A percentile compares a stretch with the other conserved stretches of the same genome.
These are phyloP conservation scores for Eublepharis macularius DNA, from an alignment of 2,113 vertebrate genomes.

Conservation along the genomic window DNA sequence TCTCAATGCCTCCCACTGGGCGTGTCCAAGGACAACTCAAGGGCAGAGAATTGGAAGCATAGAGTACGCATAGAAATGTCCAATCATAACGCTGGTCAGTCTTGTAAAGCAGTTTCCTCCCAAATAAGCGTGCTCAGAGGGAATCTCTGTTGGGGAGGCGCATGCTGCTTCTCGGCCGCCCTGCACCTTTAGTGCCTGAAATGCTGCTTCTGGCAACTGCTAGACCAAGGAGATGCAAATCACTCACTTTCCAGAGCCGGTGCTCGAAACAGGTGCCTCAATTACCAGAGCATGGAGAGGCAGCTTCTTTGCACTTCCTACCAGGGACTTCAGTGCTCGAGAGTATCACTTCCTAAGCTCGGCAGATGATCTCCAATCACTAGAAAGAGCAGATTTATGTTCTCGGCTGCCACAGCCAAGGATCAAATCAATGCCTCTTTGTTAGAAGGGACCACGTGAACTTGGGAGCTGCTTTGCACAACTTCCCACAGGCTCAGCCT, in stretches of 20 bases:
- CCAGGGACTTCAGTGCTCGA: background rate
- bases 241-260: background rate
- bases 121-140: too few species aligned
- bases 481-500: constrained; percentile 38
- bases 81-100: too few species aligned
- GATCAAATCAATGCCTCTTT: constrained; percentile 59
- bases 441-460: constrained; percentile 49
- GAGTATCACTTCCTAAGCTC: constrained; percentile 38
- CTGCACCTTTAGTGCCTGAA: too few species aligned
- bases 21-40: too few species aligned
- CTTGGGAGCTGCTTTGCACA: constrained; percentile 56
- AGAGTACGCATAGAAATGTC: too few species aligned
- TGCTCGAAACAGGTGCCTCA: background rate
- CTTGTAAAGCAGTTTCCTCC: too few species aligned
- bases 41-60: too few species aligned
- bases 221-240: background rate
- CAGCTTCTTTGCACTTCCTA: background rate
- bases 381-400: background rate
- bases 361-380: constrained; percentile 3
- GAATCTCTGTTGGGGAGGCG: too few species aligned
- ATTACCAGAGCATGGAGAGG: background rate
- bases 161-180: too few species aligned
- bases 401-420: constrained; percentile 40
- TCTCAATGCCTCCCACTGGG: too few species aligned
- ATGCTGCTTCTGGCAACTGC: background rate